Conservation (phyloP, 2,113 vertebrate species). For the Bubo blakistoni region DNA sequence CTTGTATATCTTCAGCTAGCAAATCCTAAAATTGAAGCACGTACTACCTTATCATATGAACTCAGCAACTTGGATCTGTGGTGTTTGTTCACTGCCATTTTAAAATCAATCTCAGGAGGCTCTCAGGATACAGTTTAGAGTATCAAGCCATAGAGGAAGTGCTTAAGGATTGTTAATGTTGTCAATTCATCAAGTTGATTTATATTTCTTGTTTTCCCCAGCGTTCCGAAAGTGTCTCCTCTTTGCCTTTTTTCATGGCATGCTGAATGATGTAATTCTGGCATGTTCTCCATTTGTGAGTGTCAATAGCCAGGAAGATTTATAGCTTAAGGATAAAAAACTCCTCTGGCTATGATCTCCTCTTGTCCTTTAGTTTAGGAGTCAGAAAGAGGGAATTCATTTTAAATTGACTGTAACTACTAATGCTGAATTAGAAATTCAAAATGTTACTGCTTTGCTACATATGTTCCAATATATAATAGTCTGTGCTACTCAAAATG, state of each 20-base stretch:
- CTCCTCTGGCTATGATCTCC: not conserved
- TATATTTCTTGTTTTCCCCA: not conserved
- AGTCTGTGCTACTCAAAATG: not conserved
- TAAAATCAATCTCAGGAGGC: not conserved
- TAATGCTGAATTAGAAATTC: not conserved
- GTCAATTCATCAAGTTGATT: conserved; percentile 27
- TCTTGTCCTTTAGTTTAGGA: not conserved
- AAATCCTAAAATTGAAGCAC: not conserved
- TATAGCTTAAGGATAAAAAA: not conserved
- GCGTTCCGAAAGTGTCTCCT: not conserved
- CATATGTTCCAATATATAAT: not conserved
- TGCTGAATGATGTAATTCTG: conserved; percentile 6
- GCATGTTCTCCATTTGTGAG: not conserved
- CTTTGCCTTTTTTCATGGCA: not conserved
- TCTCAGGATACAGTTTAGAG: not conserved
- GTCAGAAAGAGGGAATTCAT: not conserved
- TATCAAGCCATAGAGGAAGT: not conserved
- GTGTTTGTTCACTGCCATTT: not conserved
- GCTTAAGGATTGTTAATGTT: not conserved
- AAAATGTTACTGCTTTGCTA: not conserved
- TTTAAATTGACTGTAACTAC: not conserved
- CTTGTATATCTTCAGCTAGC: not conserved
- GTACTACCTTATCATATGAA: not conserved
- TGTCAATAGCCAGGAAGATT: not conserved
- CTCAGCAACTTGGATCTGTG: not conserved